phyloP scores from a whole-genome alignment of 2,797 vertebrate species.

The Sebastes itinus region DNA sequence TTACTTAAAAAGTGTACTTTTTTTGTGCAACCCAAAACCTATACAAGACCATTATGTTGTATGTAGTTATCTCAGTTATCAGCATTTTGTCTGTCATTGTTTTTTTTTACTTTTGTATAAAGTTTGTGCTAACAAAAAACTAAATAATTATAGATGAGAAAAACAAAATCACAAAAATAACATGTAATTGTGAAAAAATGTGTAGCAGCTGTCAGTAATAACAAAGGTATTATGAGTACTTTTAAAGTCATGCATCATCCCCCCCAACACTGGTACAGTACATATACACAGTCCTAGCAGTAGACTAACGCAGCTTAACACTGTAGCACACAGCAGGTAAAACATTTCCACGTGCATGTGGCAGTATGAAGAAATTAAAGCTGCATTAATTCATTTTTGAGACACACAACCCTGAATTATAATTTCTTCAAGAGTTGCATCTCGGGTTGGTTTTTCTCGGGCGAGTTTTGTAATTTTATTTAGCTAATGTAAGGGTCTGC shows the following conservation, averaged over 20 bases:
- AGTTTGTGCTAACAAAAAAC: constrained; percentile 5
- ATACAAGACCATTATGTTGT: background rate
- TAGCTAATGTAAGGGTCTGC: background rate
- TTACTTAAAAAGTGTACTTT: background rate
- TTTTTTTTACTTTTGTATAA: constrained; percentile 15
- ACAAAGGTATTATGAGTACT: background rate
- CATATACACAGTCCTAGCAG: background rate
- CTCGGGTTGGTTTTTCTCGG: background rate
- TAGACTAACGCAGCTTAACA: background rate
- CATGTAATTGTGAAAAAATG: background rate
- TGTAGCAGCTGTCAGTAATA: background rate
- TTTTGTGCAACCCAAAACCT: constrained; percentile 1
- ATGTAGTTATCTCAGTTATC: constrained; percentile 1
- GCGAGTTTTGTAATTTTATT: background rate
- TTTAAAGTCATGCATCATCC: background rate
- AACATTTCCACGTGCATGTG: background rate
- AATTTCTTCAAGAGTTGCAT: background rate
- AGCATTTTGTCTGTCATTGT: background rate
- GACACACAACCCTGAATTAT: background rate
- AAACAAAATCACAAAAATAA: background rate
- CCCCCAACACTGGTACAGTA: background rate
- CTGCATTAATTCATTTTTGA: background rate
- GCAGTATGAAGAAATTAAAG: constrained; percentile 3
- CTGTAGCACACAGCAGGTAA: background rate
- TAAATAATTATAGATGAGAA: background rate